Conservation (phyloP, 23 tunicate species). For the Trididemnum clinides region DNA sequence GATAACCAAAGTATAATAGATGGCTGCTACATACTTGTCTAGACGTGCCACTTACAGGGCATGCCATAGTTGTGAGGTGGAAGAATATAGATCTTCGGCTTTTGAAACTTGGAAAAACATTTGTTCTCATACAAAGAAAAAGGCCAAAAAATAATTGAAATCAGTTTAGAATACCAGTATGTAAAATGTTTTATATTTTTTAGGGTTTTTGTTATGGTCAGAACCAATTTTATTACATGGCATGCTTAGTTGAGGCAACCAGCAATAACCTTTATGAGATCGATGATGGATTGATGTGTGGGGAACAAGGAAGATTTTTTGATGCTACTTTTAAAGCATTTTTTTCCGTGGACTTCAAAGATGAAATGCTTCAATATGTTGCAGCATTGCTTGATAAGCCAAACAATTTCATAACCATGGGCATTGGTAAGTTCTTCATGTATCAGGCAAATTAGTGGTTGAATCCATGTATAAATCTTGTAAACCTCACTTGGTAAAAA, state of each 20-base stretch:
- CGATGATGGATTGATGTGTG: conserved; percentile 28
- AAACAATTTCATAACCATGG: not conserved
- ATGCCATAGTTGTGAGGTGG: no score
- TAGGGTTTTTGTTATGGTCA: conserved; percentile 1
- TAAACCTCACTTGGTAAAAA: no score
- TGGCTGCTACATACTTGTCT: no score
- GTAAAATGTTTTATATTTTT: not conserved
- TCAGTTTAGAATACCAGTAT: no score
- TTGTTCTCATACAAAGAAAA: no score
- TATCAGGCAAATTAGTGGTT: no score
- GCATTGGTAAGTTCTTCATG: conserved; percentile 3
- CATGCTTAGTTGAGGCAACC: not conserved
- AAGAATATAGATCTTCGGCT: no score
- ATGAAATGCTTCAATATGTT: conserved; percentile 7
- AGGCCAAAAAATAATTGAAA: no score
- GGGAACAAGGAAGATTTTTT: not conserved
- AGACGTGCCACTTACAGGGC: no score
- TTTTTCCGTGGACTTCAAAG: not conserved
- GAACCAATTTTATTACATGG: not conserved
- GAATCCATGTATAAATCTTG: no score
- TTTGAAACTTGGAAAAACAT: no score
- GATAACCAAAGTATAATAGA: no score
- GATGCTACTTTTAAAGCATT: not conserved
- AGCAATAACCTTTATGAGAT: not conserved
- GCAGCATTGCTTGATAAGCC: not conserved